Base-by-base conservation (phyloP, 2,888 invertebrate genomes). In the Orchesellides sinensis region DNA sequence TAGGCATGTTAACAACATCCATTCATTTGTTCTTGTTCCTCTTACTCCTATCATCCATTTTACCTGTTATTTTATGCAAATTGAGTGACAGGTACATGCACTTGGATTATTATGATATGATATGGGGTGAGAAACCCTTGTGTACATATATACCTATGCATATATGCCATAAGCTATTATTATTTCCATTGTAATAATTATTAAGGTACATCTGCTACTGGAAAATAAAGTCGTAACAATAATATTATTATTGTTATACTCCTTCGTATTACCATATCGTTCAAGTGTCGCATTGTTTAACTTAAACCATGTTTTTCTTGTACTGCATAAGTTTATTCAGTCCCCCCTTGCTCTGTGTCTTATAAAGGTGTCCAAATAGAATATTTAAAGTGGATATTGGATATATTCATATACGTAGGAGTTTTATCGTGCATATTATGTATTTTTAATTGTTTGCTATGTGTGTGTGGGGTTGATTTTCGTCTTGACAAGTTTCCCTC, bases 71-170 rank as follows among this genome's bases (percentile, higher is more conserved):
- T 72, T 80, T 80, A 80, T 80, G 80, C 80, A 80, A 80, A 80
- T 80, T 80, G 80, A 80, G 80, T 80, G 80, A 80, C 80, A 80
- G 80, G 80, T 61, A 78, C 80, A 80, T 80, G 72, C 77, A 78
- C 77, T 69, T 78, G 68, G 77, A 25, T 45, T 47, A 47, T 21
- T 17, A 2, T 52, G 14, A n/a, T 21, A 27, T 75, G 61, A 69
- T 12, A 49, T 78, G 77, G 77, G 77, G 77, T 78, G 77, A 78
- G 77, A 78, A 78, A 78, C 68, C 77, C 77, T 75, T n/a, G 27
- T n/a, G 29, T 45, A 49, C 17, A 49, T 49, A 14, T 49, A n/a
- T 49, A 40, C 10, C 32, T 32, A 32, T 6, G 32, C 32, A 6
- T 32, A 32, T 40, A 40, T n/a, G 10, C 10, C n/a, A 14, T 40